Evolutionary conservation across 2,113 vertebrate genomes (phyloP), one percentile per base, ranked within the genome.

Genomic region (Desmodus rotundus): DNA sequence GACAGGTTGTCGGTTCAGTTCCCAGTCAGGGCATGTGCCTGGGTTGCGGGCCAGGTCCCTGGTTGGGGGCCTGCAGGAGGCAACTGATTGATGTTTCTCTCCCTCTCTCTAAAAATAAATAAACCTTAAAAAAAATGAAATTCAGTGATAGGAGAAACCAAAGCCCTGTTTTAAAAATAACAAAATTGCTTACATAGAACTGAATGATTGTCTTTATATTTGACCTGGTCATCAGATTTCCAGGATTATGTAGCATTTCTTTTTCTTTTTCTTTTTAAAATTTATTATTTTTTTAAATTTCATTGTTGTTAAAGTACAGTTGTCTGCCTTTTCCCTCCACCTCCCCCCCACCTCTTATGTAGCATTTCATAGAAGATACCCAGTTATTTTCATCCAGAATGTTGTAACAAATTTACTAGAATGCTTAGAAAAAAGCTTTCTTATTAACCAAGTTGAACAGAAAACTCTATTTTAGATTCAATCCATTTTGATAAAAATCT

Each of bases 401-500:
- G 12, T 89, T 93, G 8, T 76, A 89, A 67, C 33, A 54, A 67
- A 31, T 89, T 95, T 92, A 63, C 36, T 85, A 78, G n/a, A 90
- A 45, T 81, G 15, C 36, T 92, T 95, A 33, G 80, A 70, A 92
- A 83, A 95, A 20, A 83, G 19, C 93, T 89, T 95, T 92, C 47
- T 92, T 17, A 76, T 76, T 91, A 85, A 85, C 20, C 38, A 81
- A 56, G 16, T 81, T 65, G 52, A 61, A 24, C 38, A 83, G 58
- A 96, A 95, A 93, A 85, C 28, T 41, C 24, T 61, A 61, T 92
- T 96, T 65, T 58, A 80, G 50, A 93, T 68, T 91, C 36, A 82
- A n/a, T 19, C 76, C 45, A 91, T 81, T 94, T 94, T 96, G 67
- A 76, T 85, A 91, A 85, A 96, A 85, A 61, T 91, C 72, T 47